These are phyloP conservation scores for Tragelaphus scriptus DNA, from an alignment of 2,113 vertebrate species.

Conservation along the genomic window DNA sequence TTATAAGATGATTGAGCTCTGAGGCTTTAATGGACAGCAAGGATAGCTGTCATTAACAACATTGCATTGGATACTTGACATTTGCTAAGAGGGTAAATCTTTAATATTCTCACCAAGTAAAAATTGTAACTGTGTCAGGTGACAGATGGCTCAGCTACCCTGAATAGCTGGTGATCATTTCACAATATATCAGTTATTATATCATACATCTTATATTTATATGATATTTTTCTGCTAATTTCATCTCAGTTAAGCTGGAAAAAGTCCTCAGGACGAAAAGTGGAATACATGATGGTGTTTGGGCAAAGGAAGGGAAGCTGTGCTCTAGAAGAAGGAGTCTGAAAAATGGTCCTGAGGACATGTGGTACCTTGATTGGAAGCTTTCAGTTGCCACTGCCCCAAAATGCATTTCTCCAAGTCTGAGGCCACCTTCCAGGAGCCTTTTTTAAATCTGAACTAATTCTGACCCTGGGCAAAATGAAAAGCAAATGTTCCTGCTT, in stretches of 20 bases:
- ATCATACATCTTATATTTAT: not conserved
- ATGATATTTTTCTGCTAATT: not conserved
- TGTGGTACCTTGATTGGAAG: not conserved
- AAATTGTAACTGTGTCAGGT: not conserved
- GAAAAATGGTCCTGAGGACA: not conserved
- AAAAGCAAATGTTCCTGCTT: not conserved
- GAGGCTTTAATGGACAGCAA: not conserved
- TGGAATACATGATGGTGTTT: not conserved
- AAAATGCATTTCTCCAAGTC: not conserved
- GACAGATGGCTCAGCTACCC: not conserved
- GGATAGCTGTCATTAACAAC: not conserved
- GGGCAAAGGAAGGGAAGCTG: not conserved
- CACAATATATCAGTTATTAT: not conserved
- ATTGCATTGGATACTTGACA: not conserved
- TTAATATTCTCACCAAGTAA: not conserved
- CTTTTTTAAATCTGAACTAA: not conserved
- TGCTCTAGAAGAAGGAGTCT: not conserved
- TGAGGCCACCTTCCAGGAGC: not conserved
- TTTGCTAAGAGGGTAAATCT: not conserved
- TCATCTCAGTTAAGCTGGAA: not conserved
- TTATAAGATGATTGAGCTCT: not conserved
- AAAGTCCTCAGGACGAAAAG: not conserved
- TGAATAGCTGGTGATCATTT: not conserved
- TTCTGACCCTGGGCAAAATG: not conserved
- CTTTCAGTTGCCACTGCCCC: not conserved